Evolutionary conservation across 2,888 invertebrate species (phyloP), one percentile per base, ranked within the genome.

Genomic region (Watsonalla binaria): DNA sequence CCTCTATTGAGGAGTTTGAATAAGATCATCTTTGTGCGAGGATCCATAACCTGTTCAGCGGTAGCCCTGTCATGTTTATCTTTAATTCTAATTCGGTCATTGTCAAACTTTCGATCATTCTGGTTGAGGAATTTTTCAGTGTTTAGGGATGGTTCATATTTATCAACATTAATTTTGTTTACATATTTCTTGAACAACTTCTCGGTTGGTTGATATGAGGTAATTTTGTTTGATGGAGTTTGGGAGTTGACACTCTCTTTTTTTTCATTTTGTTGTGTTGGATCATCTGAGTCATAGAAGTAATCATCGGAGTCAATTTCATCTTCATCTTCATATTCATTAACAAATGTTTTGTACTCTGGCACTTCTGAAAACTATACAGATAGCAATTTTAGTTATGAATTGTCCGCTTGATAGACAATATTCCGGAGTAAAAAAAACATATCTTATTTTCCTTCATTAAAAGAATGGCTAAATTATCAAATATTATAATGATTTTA

Each of bases 51-150:
- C 83, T 98, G 98, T 78, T 99, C 99, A 0, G 95, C 97, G 0
- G 99, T 99, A 0, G 99, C 99, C 54, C 98, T 92, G 80, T 99
- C 98, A 76, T 96, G 94, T 82, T 98, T 99, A 76, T 99, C 99
- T 74, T 96, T 97, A 0, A 93, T 92, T 67, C 95, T 92, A 6
- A 94, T 92, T 56, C 96, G 92, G n/a, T 93, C 94, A 62, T 93
- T 93, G 46, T 95, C 95, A 54, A 86, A 79, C 66, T 93, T 94
- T 58, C 93, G 93, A 60, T 94, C 93, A 66, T 93, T 94, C 62
- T 93, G 92, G 13, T 94, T 92, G 51, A 97, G 86, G 55, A 93
- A 91, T 76, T 96, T 97, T 33, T 94, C 93, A 0, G 95, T 94
- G 56, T 93, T 93, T 34, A 92, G 92, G 2, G 94, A 93, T 0